Evolutionary conservation across 2,888 invertebrate species (phyloP), one percentile per base, ranked within the genome.

Genomic region (Tryphoninae sp.): DNA sequence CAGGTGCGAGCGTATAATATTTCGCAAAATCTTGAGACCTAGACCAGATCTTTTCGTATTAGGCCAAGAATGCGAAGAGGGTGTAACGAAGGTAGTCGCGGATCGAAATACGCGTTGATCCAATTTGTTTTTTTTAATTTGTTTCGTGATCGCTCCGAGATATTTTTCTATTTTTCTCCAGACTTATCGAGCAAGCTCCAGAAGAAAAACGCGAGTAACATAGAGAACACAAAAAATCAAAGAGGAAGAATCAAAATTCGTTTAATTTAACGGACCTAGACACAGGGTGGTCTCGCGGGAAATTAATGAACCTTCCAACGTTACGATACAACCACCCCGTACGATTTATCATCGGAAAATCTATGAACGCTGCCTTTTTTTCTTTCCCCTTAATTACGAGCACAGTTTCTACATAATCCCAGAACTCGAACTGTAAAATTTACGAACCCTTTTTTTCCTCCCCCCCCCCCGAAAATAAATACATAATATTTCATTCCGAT

Each of bases 1-100:
- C 93, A 93, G 93, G 93, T 93, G 93, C 92, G 89, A 91, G 87
- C 87, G 82, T 78, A 86, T 86, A 81, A 84, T 84, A 82, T 86
- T 86, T 86, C 84, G 83, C 83, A 75, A 86, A 84, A 84, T 81
- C 79, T 78, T 59, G 62, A 58, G 40, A 74, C 59, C 65, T 78
- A 64, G 16, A 13, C 26, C 23, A 19, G 51, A 69, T 59, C 13
- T 59, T 59, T 42, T 11, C 40, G 11, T n/a, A 19, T 19, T 55
- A 22, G 11, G 13, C 33, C 19, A 23, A 23, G 16, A 26, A 42
- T 26, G 33, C 13, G 69, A 42, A 23, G 73, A n/a, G 76, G 58
- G 75, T 83, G 81, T 81, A 83, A 83, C 82, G 62, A 64, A 78
- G 71, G 82, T 82, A 83, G 83, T 78, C 42, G 33, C 59, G 42